Conservation (phyloP, 2,797 vertebrate species). For the Gambelia wislizenii region DNA sequence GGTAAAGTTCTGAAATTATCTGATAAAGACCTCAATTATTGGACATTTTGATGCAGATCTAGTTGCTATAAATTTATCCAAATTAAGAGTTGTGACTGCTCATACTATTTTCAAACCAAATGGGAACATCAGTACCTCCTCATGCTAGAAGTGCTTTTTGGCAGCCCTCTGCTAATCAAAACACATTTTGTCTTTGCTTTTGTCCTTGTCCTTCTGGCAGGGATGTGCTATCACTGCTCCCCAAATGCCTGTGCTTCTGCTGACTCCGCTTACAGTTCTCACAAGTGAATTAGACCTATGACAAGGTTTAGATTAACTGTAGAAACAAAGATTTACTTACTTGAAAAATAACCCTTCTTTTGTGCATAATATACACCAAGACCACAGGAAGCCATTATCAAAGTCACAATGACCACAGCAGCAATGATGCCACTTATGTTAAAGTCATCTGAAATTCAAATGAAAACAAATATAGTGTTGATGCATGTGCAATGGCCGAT, state of each 20-base stretch:
- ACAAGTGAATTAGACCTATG: neutral
- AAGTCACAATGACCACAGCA: slow-evolving; percentile 82
- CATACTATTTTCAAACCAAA: too few species aligned
- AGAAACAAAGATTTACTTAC: slow-evolving; percentile 82
- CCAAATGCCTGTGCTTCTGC: neutral
- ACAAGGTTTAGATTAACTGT: neutral
- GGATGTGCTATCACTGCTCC: neutral
- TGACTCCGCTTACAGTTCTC: neutral
- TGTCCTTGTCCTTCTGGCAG: neutral
- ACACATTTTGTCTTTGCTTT: too few species aligned
- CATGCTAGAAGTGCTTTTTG: neutral
- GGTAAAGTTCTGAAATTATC: neutral
- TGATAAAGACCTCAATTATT: too few species aligned
- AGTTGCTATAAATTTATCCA: neutral
- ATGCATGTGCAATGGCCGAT: neutral
- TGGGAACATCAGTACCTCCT: neutral
- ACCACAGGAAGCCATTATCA: slow-evolving; percentile 83
- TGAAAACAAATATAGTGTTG: slow-evolving; percentile 31
- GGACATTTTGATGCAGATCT: too few species aligned
- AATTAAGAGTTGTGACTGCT: neutral
- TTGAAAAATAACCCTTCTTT: slow-evolving; percentile 91
- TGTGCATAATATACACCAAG: slow-evolving; percentile 88
- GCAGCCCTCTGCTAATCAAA: neutral
- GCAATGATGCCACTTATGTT: slow-evolving; percentile 86
- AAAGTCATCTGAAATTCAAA: slow-evolving; percentile 88